These are phyloP conservation scores for Drosophila cardini DNA, from an alignment of 1,140 invertebrate species.

Conservation along the genomic window DNA sequence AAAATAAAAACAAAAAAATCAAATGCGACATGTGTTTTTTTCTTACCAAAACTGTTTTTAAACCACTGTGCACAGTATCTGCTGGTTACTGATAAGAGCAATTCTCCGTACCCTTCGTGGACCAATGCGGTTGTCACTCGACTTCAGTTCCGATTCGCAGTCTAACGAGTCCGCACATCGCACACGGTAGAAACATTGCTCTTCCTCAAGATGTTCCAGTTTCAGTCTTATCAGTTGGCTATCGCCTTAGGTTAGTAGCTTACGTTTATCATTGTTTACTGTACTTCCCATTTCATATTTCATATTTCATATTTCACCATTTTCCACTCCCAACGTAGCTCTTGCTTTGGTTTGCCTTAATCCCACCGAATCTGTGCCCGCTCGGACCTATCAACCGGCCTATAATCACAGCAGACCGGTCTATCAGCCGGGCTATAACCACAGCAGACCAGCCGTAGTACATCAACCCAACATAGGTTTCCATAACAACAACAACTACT, in stretches of 20 bases:
- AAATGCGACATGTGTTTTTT: constrained; percentile 31
- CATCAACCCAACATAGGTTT: constrained; percentile 14
- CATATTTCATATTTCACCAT: neutral
- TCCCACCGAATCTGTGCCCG: constrained; percentile 37
- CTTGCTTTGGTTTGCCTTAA: constrained; percentile 41
- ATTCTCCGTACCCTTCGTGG: neutral
- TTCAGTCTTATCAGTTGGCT: constrained; percentile 43
- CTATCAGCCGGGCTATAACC: constrained; percentile 10
- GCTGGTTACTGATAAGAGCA: constrained; percentile 24
- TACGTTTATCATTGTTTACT: constrained; percentile 6
- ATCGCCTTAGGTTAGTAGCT: constrained; percentile 48
- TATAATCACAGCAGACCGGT: constrained; percentile 7
- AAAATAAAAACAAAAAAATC: constrained; percentile 15
- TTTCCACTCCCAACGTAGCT: constrained; percentile 12
- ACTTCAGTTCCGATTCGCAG: constrained; percentile 46
- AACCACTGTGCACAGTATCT: neutral
- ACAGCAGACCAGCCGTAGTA: neutral
- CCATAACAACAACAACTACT: neutral
- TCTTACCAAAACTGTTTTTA: constrained; percentile 5
- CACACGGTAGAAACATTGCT: neutral
- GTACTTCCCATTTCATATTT: constrained; percentile 3
- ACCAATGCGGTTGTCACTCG: neutral
- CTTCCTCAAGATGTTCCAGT: constrained; percentile 39
- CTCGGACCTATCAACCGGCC: constrained; percentile 19
- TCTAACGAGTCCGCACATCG: constrained; percentile 24